These are phyloP conservation scores for Cathartes aura DNA, from an alignment of 2,113 vertebrate genomes.

Conservation along the genomic window DNA sequence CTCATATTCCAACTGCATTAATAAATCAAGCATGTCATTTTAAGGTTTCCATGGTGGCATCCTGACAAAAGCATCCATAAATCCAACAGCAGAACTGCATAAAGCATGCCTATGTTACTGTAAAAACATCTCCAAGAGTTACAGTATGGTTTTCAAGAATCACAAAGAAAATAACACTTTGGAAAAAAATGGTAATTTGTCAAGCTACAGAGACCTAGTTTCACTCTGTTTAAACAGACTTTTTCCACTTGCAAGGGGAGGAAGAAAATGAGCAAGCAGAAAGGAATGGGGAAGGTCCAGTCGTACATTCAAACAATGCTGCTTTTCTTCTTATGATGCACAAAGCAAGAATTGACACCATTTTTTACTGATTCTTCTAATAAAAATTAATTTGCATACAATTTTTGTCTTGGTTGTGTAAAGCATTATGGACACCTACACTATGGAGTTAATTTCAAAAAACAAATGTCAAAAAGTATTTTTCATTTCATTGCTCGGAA, in stretches of 20 bases:
- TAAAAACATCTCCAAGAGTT: constrained; percentile 49
- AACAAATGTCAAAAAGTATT: not conserved
- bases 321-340: constrained; percentile 72
- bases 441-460: not conserved
- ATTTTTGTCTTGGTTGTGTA: not conserved
- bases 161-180: constrained; percentile 40
- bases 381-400: constrained; percentile 24
- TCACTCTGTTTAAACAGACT: constrained; percentile 66
- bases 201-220: constrained; percentile 64
- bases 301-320: constrained; percentile 69
- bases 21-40: constrained; percentile 35
- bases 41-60: constrained; percentile 40
- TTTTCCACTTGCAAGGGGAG: constrained; percentile 54
- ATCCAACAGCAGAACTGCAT: constrained; percentile 35
- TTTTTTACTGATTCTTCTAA: not conserved
- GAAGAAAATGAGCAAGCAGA: constrained; percentile 70
- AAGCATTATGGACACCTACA: not conserved
- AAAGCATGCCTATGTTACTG: constrained; percentile 41
- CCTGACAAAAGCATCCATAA: constrained; percentile 51
- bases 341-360: constrained; percentile 51
- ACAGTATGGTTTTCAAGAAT: constrained; percentile 66
- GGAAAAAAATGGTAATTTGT: constrained; percentile 66
- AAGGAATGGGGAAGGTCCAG: constrained; percentile 76
- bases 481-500: not conserved
- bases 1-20: constrained; percentile 12